Conservation (phyloP, 1,140 invertebrate genomes). For the Zaprionus taronus region DNA sequence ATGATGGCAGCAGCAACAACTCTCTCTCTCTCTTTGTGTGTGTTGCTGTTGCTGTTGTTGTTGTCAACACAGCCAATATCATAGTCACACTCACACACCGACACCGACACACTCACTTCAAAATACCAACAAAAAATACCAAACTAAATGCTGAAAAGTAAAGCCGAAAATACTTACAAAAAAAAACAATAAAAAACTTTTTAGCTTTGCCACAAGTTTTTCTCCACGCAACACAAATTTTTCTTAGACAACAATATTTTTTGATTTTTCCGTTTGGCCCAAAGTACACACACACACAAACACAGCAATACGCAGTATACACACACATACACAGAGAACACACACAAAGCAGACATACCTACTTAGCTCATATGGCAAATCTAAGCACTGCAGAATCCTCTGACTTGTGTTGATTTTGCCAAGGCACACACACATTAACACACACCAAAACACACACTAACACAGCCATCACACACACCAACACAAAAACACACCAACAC, state of each 20-base stretch:
- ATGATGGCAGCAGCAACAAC: constrained; percentile 35
- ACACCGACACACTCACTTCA: constrained; percentile 21
- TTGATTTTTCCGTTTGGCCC: constrained; percentile 39
- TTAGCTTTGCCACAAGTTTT: constrained; percentile 69
- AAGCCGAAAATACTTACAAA: constrained; percentile 29
- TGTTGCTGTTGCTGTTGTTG: constrained; percentile 56
- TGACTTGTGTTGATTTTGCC: constrained; percentile 67
- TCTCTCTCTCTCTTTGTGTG: neutral
- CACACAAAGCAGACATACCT: constrained; percentile 15
- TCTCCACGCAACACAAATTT: constrained; percentile 55
- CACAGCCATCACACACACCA: constrained; percentile 26
- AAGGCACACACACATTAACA: constrained; percentile 41
- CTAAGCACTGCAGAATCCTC: constrained; percentile 20
- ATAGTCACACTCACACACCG: constrained; percentile 26
- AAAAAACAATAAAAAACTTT: constrained; percentile 59
- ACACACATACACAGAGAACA: constrained; percentile 35
- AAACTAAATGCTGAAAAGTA: constrained; percentile 60
- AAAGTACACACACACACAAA: constrained; percentile 39
- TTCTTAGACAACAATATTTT: constrained; percentile 44
- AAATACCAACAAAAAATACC: constrained; percentile 17
- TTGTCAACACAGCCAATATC: constrained; percentile 12
- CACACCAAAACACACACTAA: neutral
- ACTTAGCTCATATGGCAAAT: constrained; percentile 33
- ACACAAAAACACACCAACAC: constrained; percentile 30
- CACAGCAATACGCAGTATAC: neutral